Base-by-base conservation (phyloP, 2,888 invertebrate species). In the Mechanitis mazaeus region DNA sequence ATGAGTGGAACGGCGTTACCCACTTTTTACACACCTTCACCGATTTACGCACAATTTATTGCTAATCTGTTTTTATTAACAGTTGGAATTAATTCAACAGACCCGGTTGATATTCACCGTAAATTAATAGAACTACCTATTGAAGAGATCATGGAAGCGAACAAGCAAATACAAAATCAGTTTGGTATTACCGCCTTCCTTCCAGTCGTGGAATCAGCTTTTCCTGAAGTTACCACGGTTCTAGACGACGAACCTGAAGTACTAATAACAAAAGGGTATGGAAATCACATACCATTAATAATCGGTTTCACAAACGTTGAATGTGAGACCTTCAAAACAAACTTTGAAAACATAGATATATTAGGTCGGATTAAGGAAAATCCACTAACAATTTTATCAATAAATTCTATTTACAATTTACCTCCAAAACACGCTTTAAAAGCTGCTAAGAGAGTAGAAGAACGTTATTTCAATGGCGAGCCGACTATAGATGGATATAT, bases 41-140 rank as follows among this genome's bases (percentile, higher is more conserved):
- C 87, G 2, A 47, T 57, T 1, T 84, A 72, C 65, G 81, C 85
- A 1, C 71, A 82, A 63, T 68, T 68, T 5, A 65, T 79, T 2
- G 72, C 78, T 9, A 71, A 71, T 9, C 53, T 73, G 31, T 76
- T 87, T 63, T 68, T 91, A 73, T 67, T 73, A 62, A 61, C 86
- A 76, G 73, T 94, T 83, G 92, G 77, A 59, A 79, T 87, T 59
- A 82, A 78, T 59, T 67, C 79, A 3, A 78, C 80, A 0, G 78
- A 83, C 54, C 70, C 83, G 1, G 79, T 80, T 1, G 75, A 75
- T 4, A 72, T 83, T 3, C 80, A 87, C 61, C 71, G 72, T 33
- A 73, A 75, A 60, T 79, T 90, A 2, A 69, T 78, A n/a, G 60
- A 73, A 2, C 61, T 78, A 59, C 83, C 87, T 0, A 70, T 82